Evolutionary conservation across 2,797 vertebrate species (phyloP), one percentile per base, ranked within the genome.

Genomic region (Sebastes iracundus): DNA sequence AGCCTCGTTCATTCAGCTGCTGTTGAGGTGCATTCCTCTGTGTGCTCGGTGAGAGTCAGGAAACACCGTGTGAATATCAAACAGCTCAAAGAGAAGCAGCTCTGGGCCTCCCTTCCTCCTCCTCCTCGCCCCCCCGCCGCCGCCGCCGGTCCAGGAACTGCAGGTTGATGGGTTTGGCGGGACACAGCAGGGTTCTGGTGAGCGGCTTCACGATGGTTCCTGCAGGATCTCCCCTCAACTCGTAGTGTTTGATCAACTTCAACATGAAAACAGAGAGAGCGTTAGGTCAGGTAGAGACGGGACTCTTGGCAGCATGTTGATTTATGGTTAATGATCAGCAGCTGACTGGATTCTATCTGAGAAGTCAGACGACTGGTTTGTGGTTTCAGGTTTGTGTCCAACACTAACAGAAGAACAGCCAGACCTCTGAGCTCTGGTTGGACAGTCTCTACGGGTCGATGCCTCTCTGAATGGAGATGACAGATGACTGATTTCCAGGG

Each of bases 181-280:
- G 96, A 18, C 91, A 94, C 3, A 96, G 89, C 76, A 96, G 75
- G 1, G 96, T 97, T 60, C 96, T 94, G 79, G 96, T 96, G 81
- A 95, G 92, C 0, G 96, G 88, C 58, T 77, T 88, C 53, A 96
- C 95, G 0, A 38, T 75, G 25, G 83, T 80, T 33, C 95, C 95
- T 1, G 90, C 67, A 3, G 96, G 95, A 59, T 96, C 96, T 0
- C 93, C 92, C 22, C 85, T 89, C 61, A 97, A 75, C 83, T 96
- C 93, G 16, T 87, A 96, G 2, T 75, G 88, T 64, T 95, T 94
- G 7, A 96, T 92, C 75, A 96, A n/a, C 96, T 96, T 35, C 2
- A 46, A 64, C 67, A 69, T 5, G 12, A 32, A 61, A 73, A 28
- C 11, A 68, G 2, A 81, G 16, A 61, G 32, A 14, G 22, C 58